Percentiles rank a stretch among this genome's conserved stretches.
phyloP scores from a whole-genome alignment of 2,113 vertebrate species.

The Carollia perspicillata region DNA sequence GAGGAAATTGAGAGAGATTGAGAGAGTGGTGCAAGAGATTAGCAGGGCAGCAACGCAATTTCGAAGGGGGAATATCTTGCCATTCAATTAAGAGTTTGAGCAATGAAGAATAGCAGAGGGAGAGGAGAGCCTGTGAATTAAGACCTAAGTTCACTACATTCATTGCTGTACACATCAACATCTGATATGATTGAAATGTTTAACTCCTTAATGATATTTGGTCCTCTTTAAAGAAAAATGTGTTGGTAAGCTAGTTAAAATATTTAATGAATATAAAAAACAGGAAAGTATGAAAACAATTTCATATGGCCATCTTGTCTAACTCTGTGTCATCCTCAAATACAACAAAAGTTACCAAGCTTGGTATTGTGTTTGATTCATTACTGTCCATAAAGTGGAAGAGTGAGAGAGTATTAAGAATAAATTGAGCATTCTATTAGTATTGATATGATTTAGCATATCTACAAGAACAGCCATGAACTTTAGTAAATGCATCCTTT shows the following conservation, averaged over 20 bases:
- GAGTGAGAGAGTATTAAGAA: conserved; percentile 14
- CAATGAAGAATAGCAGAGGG: not conserved
- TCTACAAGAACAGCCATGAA: conserved; percentile 10
- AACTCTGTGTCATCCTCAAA: not conserved
- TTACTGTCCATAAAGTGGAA: not conserved
- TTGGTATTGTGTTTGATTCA: conserved; percentile 31
- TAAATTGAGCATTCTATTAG: conserved; percentile 50
- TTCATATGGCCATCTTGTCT: not conserved
- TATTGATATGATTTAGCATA: conserved; percentile 44
- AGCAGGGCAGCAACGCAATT: not conserved
- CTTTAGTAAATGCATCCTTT: not conserved
- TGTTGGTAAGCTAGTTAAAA: conserved; percentile 73
- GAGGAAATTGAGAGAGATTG: too few species aligned
- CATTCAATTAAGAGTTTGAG: not conserved
- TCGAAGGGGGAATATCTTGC: conserved; percentile 20
- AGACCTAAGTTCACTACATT: conserved; percentile 37
- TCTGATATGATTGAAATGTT: conserved; percentile 63
- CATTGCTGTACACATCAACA: conserved; percentile 5
- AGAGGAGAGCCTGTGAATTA: not conserved
- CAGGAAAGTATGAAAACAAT: conserved; percentile 42
- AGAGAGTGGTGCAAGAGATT: not conserved
- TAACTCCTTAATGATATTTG: conserved; percentile 54
- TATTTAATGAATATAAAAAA: conserved; percentile 68
- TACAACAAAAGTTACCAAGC: conserved; percentile 18
- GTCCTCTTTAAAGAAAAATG: conserved; percentile 48